phyloP scores from a whole-genome alignment of 30 jellyfish, hydroid and myxozoan species.

The Aurelia aurita region DNA sequence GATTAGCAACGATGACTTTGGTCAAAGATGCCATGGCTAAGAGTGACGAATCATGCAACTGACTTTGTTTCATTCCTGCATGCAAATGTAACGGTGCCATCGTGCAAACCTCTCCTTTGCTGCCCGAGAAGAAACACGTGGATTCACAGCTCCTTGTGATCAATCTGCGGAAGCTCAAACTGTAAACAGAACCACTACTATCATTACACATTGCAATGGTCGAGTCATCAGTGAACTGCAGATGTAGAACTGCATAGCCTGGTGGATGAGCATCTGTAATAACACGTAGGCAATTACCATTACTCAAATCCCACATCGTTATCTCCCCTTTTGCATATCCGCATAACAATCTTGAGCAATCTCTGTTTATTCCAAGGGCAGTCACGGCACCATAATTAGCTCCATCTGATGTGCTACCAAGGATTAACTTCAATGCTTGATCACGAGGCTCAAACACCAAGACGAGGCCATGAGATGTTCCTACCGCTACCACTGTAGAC shows the following conservation, averaged over 20 bases:
- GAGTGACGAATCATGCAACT: conserved; percentile 80
- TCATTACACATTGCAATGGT: conserved; percentile 96
- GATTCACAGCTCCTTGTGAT: conserved; percentile 97
- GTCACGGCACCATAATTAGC: conserved; percentile 99
- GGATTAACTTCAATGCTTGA: conserved; percentile 89
- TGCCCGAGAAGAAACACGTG: conserved; percentile 95
- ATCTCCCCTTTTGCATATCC: conserved; percentile 99
- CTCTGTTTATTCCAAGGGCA: conserved; percentile 95
- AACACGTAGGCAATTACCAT: conserved; percentile 93
- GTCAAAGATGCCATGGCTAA: conserved; percentile 99
- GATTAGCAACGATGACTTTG: conserved; percentile 82
- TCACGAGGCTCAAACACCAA: conserved; percentile 97
- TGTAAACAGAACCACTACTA: conserved; percentile 99
- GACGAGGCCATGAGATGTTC: conserved; percentile 98
- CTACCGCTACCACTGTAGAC: conserved; percentile 87
- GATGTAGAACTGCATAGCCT: conserved; percentile 96
- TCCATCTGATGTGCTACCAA: conserved; percentile 96
- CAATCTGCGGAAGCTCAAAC: conserved; percentile 85
- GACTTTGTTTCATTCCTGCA: conserved; percentile 87
- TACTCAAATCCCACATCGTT: conserved; percentile 98
- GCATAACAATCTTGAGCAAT: conserved; percentile 90
- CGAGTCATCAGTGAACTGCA: conserved; percentile 99
- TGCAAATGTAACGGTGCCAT: conserved; percentile 98
- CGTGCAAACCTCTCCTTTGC: conserved; percentile 99
- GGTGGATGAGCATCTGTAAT: conserved; percentile 99